A percentile compares a stretch with the other conserved stretches of the same genome.
Evolutionary conservation across 2,797 vertebrate species (phyloP).

Genomic region (Lacerta agilis): DNA sequence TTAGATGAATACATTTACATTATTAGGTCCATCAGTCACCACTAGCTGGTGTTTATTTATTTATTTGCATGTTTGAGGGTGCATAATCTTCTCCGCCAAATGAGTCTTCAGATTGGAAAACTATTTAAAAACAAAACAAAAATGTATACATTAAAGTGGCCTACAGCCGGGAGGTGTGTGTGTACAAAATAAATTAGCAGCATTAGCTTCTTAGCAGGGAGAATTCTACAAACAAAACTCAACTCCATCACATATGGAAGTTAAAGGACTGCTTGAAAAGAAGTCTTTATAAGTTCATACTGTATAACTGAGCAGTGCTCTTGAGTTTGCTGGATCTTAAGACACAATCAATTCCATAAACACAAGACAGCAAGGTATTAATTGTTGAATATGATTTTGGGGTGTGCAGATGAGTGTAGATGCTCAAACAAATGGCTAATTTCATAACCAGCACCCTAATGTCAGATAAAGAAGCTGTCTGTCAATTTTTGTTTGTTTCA

Average conservation of each 20-base stretch:
- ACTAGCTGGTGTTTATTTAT: background rate
- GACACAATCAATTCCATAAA: background rate
- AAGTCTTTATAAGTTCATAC: background rate
- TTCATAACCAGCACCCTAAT: no score
- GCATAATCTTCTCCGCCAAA: background rate
- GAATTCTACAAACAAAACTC: background rate
- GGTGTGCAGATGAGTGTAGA: no score
- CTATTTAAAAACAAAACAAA: background rate
- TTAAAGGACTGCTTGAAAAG: background rate
- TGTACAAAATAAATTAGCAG: background rate
- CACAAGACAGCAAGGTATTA: background rate
- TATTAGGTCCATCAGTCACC: background rate
- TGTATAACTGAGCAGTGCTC: background rate
- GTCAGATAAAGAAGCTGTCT: no score
- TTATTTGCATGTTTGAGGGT: background rate
- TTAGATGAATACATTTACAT: background rate
- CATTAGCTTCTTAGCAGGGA: background rate
- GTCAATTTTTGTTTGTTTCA: no score
- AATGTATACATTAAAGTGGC: background rate
- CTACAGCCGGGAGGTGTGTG: background rate
- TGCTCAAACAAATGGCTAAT: no score
- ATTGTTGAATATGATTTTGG: background rate
- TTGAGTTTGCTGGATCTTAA: background rate
- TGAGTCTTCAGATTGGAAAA: background rate
- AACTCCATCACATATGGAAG: background rate